Conservation (phyloP, 2,888 invertebrate species). For the Neocrepidodera transversa region DNA sequence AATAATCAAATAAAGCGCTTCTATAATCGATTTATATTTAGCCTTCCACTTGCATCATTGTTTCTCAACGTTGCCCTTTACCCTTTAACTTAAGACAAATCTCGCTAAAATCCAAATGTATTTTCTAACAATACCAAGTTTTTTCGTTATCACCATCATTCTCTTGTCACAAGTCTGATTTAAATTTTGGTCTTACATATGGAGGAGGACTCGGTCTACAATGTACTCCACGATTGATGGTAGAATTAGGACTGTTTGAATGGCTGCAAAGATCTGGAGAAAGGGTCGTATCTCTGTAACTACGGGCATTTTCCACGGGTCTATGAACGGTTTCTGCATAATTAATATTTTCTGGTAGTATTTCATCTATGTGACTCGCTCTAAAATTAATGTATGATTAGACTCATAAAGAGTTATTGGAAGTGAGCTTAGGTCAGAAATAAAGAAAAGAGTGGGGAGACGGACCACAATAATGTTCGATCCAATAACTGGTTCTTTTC, state of each 20-base stretch:
- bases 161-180: constrained; percentile 66
- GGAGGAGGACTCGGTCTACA: constrained; percentile 68
- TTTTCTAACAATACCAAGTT: constrained; percentile 45
- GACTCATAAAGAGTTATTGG: too few relatives aligned
- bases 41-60: too few relatives aligned
- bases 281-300: constrained; percentile 53
- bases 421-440: too few relatives aligned
- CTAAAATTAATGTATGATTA: constrained; percentile 44
- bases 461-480: too few relatives aligned
- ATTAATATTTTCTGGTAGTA: constrained; percentile 68
- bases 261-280: constrained; percentile 55
- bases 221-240: constrained; percentile 55
- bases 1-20: too few relatives aligned
- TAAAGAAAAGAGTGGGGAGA: too few relatives aligned
- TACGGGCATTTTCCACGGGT: constrained; percentile 67
- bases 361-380: constrained; percentile 57
- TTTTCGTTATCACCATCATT: constrained; percentile 53
- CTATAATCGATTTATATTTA: too few relatives aligned
- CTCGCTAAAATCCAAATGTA: too few relatives aligned
- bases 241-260: constrained; percentile 57
- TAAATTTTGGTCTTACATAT: constrained; percentile 64
- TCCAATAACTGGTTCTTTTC: too few relatives aligned
- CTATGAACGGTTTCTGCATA: constrained; percentile 68
- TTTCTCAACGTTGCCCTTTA: too few relatives aligned
- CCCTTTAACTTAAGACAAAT: too few relatives aligned